Evolutionary conservation across 2,113 vertebrate genomes (phyloP).

Genomic region (Coptodon rendalli): DNA sequence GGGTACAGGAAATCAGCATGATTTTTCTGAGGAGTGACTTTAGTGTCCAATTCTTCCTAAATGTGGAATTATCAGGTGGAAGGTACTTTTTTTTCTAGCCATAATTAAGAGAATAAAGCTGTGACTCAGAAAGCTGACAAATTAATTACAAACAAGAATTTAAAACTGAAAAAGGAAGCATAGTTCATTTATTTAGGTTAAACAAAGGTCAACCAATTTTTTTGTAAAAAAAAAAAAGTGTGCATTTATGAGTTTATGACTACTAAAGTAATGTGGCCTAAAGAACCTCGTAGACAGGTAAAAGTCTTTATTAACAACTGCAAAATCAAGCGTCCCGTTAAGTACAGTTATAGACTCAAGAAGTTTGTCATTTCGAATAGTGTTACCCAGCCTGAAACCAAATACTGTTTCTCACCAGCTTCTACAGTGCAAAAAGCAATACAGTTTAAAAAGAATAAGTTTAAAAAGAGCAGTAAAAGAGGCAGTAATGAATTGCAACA

Average conservation of each 20-base stretch:
- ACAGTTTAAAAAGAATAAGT: background rate
- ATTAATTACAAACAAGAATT: background rate
- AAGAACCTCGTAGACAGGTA: fast-evolving
- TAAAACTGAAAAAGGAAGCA: background rate
- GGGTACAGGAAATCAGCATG: background rate
- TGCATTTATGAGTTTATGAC: fast-evolving
- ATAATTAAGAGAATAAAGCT: fast-evolving
- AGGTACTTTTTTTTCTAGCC: background rate
- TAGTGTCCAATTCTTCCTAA: background rate
- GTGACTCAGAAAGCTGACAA: fast-evolving
- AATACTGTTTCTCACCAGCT: background rate
- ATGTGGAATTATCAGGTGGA: background rate
- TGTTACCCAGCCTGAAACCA: background rate
- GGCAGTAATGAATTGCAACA: background rate
- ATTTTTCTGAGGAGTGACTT: background rate
- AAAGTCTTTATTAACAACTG: background rate
- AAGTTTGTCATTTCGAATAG: background rate
- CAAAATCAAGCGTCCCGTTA: background rate
- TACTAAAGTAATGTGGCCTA: background rate
- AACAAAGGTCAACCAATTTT: background rate
- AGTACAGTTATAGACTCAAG: background rate
- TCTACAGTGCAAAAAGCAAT: background rate
- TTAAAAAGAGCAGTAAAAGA: background rate
- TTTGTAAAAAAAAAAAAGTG: background rate
- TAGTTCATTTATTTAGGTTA: background rate